A percentile compares a stretch with the other conserved stretches of the same genome.
Conservation (phyloP, 2,113 vertebrate species). For the Colistium nudipinnis region DNA sequence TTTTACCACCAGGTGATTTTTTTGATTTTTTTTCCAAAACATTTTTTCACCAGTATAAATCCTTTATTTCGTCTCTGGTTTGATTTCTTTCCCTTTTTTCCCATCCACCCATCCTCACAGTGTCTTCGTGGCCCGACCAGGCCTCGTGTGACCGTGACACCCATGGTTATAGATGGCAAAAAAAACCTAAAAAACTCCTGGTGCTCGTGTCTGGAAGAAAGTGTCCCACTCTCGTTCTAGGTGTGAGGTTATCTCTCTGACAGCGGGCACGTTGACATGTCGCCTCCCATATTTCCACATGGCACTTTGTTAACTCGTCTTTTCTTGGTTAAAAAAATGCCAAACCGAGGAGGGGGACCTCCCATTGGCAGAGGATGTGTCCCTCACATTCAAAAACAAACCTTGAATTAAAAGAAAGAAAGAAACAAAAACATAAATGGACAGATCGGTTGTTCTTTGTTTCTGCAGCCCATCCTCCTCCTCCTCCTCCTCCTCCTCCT, state of each 20-base stretch:
- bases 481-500: neutral
- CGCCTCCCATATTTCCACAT: too few relatives aligned
- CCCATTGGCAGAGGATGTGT: too few relatives aligned
- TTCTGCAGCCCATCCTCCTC: neutral
- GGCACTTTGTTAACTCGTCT: too few relatives aligned
- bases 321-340: too few relatives aligned
- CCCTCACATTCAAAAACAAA: too few relatives aligned
- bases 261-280: too few relatives aligned
- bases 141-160: constrained; percentile 45
- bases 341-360: too few relatives aligned
- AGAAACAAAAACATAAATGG: too few relatives aligned
- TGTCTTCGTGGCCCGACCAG: constrained; percentile 68
- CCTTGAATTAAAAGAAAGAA: too few relatives aligned
- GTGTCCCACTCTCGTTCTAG: neutral
- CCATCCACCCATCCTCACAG: neutral
- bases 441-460: neutral
- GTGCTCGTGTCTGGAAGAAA: neutral
- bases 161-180: constrained; percentile 2
- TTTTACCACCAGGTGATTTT: neutral
- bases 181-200: neutral
- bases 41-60: constrained; percentile 12
- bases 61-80: neutral
- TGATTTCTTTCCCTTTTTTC: neutral
- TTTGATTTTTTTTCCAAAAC: neutral
- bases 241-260: too few relatives aligned